phyloP scores from a whole-genome alignment of 2,797 vertebrate species.

The Enteromius viviparus region DNA sequence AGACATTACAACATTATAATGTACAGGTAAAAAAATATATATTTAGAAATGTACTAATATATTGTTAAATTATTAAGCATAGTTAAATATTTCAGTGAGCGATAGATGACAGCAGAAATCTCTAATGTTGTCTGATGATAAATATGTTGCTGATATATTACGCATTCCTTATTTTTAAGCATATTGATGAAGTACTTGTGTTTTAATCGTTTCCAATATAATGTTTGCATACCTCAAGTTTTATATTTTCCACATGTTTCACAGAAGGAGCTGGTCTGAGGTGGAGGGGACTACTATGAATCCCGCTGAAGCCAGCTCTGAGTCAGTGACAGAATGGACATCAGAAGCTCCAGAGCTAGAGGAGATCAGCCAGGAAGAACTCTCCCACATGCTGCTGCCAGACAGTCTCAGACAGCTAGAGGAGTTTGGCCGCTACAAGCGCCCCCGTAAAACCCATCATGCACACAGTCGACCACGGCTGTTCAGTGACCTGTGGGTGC shows the following conservation, averaged over 20 bases:
- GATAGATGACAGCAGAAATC: background rate
- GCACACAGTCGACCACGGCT: constrained; percentile 84
- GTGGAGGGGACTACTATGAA: constrained; percentile 58
- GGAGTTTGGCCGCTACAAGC: constrained; percentile 93
- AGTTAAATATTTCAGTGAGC: background rate
- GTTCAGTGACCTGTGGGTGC: constrained; percentile 98
- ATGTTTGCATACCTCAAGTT: background rate
- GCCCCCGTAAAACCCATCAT: constrained; percentile 86
- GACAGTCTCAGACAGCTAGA: constrained; percentile 98
- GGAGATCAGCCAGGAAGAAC: constrained; percentile 73
- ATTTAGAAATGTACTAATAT: background rate
- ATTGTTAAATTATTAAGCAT: background rate
- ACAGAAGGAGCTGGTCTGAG: constrained; percentile 59
- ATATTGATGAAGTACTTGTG: background rate
- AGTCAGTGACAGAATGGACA: constrained; percentile 62
- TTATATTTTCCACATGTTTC: constrained; percentile 1
- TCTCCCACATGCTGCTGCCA: constrained; percentile 89
- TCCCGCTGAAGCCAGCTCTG: constrained; percentile 56
- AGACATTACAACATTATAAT: background rate
- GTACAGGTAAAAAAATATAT: too few species aligned
- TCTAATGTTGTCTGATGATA: background rate
- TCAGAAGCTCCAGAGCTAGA: constrained; percentile 71
- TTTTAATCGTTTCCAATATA: background rate
- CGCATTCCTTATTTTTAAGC: background rate
- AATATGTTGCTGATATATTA: background rate